These are phyloP conservation scores for Tiliqua scincoides DNA, from an alignment of 2,113 vertebrate species.

Conservation along the genomic window DNA sequence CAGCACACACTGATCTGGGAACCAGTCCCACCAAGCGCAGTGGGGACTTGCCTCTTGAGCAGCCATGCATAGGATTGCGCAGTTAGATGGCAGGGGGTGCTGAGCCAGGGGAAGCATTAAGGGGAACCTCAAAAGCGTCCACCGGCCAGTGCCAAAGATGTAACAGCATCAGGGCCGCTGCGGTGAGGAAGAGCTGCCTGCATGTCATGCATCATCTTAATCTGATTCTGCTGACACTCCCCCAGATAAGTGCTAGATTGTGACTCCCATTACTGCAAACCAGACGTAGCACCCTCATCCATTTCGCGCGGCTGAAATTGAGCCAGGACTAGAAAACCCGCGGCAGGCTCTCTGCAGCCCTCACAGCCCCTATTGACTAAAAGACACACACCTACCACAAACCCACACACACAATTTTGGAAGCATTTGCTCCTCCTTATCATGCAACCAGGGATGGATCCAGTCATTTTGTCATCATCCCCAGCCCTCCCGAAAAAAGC, in stretches of 20 bases:
- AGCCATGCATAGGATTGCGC: too few relatives aligned
- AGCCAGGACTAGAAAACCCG: not conserved
- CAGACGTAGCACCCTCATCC: constrained; percentile 13
- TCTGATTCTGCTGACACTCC: constrained; percentile 27
- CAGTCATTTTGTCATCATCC: too few relatives aligned
- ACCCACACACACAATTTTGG: not conserved
- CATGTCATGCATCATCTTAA: constrained; percentile 32
- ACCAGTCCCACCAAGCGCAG: too few relatives aligned
- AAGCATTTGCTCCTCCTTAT: too few relatives aligned
- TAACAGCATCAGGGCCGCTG: not conserved
- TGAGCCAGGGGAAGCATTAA: not conserved
- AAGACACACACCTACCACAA: not conserved
- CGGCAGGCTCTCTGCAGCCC: not conserved
- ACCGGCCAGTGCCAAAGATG: too few relatives aligned
- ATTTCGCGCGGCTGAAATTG: constrained; percentile 5
- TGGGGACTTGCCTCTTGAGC: too few relatives aligned
- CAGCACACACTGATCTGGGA: too few relatives aligned
- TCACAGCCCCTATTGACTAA: not conserved
- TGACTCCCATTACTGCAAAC: constrained; percentile 26
- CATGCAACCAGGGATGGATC: too few relatives aligned
- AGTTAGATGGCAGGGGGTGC: too few relatives aligned
- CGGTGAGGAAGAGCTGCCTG: not conserved
- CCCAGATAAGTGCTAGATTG: constrained; percentile 9
- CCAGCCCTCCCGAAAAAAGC: too few relatives aligned
- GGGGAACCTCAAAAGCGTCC: not conserved